Base-by-base conservation (phyloP, 2,797 vertebrate genomes). In the Hephaestus fuliginosus region DNA sequence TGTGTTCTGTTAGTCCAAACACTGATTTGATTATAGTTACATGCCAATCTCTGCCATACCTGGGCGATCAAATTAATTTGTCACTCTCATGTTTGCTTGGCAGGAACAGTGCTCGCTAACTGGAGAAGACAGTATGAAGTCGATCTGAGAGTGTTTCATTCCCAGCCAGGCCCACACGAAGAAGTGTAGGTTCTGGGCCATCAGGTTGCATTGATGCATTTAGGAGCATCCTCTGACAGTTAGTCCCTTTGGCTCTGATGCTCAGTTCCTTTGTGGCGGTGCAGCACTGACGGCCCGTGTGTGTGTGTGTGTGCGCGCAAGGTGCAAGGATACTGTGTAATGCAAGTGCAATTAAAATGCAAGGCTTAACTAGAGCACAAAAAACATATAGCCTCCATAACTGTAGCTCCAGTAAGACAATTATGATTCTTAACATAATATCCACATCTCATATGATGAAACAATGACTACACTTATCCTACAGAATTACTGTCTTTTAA, bases 151-250 rank as follows among this genome's bases (percentile, higher is more conserved):
- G 67, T 39, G 9, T 71, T 80, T 80, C 78, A 33, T 83, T 83
- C 68, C 46, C 55, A 73, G 85, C 20, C 67, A 51, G 70, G 43
- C 73, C 60, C 62, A 63, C 70, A 82, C 82, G 78, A 85, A 88
- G 85, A 88, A 89, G 82, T 85, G 81, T 84, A 80, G 41, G 90
- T 86, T 89, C 83, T 92, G 86, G 86, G 82, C 86, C 89, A 93
- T 93, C 90, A 90, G 90, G 85, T 67, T 91, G 85, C 86, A 86
- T 44, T 70, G 85, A 92, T 88, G 90, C 89, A 89, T 91, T 80
- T 78, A 87, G 80, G 73, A 84, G 84, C 73, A 81, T 85, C 88
- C 81, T 70, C 85, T 90, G 89, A 88, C 82, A 90, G 86, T 76
- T 57, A 65, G 81, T 89, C 86, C 71, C 88, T 74, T 65, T 74